phyloP scores from a whole-genome alignment of 2,113 vertebrate genomes.

The Ranitomeya imitator region DNA sequence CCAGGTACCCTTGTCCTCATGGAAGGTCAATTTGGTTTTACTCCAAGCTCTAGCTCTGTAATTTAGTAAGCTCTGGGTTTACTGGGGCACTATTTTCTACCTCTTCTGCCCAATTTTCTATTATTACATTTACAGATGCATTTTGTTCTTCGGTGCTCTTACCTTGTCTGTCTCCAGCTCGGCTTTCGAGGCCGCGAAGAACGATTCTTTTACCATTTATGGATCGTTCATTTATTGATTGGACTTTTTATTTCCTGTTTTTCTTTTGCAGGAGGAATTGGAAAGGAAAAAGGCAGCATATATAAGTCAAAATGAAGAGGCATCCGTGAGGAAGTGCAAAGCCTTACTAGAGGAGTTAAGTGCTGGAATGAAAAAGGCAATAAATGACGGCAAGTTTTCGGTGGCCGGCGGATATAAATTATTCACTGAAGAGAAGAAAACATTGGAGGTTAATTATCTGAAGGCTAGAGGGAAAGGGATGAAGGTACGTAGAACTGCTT shows the following conservation, averaged over 20 bases:
- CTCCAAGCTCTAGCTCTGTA: too few species aligned
- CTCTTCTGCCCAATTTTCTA: too few species aligned
- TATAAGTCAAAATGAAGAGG: slow-evolving; percentile 6
- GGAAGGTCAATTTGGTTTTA: too few species aligned
- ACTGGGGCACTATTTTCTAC: too few species aligned
- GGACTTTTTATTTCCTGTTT: background rate
- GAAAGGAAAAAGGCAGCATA: background rate
- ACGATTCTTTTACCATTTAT: too few species aligned
- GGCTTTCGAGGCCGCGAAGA: too few species aligned
- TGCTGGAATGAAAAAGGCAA: background rate
- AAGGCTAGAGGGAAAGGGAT: slow-evolving; percentile 17
- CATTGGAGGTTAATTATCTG: background rate
- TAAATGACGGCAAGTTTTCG: background rate
- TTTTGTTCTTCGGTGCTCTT: too few species aligned
- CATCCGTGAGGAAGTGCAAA: slow-evolving; percentile 14
- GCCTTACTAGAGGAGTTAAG: background rate
- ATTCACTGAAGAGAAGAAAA: slow-evolving; percentile 11
- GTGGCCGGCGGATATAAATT: slow-evolving; percentile 12
- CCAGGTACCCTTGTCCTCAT: too few species aligned
- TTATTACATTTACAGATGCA: too few species aligned
- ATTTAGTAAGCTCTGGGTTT: too few species aligned
- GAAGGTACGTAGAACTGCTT: background rate
- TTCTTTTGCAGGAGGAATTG: background rate
- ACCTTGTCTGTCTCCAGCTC: too few species aligned
- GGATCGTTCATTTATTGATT: background rate